Evolutionary conservation across 2,888 invertebrate genomes (phyloP).

Genomic region (Dolomedes plantarius): DNA sequence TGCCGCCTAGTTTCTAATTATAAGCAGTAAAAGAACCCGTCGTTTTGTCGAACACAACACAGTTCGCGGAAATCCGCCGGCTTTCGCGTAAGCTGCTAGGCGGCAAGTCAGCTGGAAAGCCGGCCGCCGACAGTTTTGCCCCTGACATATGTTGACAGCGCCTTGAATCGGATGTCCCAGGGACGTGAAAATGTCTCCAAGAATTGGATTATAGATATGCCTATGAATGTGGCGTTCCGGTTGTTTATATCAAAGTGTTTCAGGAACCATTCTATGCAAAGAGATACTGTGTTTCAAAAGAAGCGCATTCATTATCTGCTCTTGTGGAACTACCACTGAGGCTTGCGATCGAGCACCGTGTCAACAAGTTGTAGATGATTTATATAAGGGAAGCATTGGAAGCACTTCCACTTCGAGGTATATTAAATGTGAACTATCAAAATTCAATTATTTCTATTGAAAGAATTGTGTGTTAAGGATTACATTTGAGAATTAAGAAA

Average conservation of each 20-base stretch:
- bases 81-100: not conserved
- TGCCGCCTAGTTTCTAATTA: constrained; percentile 51
- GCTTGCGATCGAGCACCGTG: too few species aligned
- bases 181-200: not conserved
- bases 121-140: constrained; percentile 12
- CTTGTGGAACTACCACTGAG: not conserved
- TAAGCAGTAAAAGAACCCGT: constrained; percentile 32
- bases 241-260: not conserved
- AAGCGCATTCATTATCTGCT: not conserved
- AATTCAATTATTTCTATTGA: too few species aligned
- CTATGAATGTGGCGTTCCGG: not conserved
- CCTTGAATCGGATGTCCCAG: not conserved
- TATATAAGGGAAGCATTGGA: too few species aligned
- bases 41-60: constrained; percentile 32
- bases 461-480: too few species aligned
- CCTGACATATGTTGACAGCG: constrained; percentile 35
- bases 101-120: constrained; percentile 37
- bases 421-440: too few species aligned
- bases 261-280: not conserved
- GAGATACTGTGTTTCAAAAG: not conserved
- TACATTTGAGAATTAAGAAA: too few species aligned
- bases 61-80: constrained; percentile 40
- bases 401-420: too few species aligned
- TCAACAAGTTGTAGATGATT: too few species aligned
- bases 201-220: not conserved